These are phyloP conservation scores for Tringa solitaria DNA, from an alignment of 2,113 vertebrate genomes.

Conservation along the genomic window DNA sequence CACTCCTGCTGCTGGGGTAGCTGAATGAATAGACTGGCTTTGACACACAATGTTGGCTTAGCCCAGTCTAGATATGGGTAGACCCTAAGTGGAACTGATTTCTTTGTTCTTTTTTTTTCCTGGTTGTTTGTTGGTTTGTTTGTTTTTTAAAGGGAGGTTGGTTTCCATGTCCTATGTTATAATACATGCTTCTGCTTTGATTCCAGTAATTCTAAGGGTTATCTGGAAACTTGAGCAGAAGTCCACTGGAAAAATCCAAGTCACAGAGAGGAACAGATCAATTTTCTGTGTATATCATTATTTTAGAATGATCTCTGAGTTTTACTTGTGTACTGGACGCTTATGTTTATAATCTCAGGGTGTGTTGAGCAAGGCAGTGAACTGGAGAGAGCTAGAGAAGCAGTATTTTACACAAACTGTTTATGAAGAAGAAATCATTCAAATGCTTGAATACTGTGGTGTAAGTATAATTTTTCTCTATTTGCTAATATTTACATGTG, in stretches of 20 bases:
- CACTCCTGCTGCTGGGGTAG: not conserved
- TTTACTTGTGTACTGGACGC: not conserved
- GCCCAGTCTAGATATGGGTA: not conserved
- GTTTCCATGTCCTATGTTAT: not conserved
- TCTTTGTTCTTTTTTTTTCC: not conserved
- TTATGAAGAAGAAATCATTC: constrained; percentile 94
- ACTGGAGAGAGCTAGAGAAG: constrained; percentile 94
- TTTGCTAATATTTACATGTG: not conserved
- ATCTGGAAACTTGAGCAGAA: not conserved
- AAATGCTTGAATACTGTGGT: constrained; percentile 95
- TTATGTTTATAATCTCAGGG: constrained; percentile 78
- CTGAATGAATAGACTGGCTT: not conserved
- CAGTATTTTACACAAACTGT: constrained; percentile 90
- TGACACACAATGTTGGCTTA: not conserved
- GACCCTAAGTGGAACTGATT: not conserved
- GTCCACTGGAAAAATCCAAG: not conserved
- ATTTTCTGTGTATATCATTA: not conserved
- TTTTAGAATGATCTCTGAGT: not conserved
- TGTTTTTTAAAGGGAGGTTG: not conserved
- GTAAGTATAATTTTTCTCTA: constrained; percentile 74
- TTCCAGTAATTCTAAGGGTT: not conserved
- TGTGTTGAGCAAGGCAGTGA: constrained; percentile 93
- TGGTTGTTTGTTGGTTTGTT: not conserved
- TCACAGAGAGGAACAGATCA: not conserved
- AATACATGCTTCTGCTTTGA: not conserved